Evolutionary conservation across 2,888 invertebrate species (phyloP).

Genomic region (Gari tellinella): DNA sequence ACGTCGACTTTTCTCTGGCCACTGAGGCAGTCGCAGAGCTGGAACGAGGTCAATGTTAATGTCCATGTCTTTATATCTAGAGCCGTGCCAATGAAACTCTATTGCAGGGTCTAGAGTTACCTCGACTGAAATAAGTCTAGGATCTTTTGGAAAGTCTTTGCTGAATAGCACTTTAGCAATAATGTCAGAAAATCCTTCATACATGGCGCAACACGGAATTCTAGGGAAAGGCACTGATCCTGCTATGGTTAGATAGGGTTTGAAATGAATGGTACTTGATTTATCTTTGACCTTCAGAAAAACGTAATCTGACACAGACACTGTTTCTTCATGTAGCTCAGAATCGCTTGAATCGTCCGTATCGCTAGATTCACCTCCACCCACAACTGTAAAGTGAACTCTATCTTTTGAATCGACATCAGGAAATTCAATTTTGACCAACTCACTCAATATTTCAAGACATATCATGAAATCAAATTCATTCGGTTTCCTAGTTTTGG

Average conservation of each 20-base stretch:
- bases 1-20: slow-evolving; percentile 33
- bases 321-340: background rate
- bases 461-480: slow-evolving; percentile 57
- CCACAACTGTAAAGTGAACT: background rate
- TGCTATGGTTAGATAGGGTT: too few species aligned
- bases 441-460: slow-evolving; percentile 34
- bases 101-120: slow-evolving; percentile 40
- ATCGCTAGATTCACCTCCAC: too few species aligned
- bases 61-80: slow-evolving; percentile 39
- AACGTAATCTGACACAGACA: slow-evolving; percentile 43
- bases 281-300: slow-evolving; percentile 20
- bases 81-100: slow-evolving; percentile 37
- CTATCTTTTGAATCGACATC: background rate
- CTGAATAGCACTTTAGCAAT: slow-evolving; percentile 29
- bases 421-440: background rate
- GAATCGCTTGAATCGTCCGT: background rate
- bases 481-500: slow-evolving; percentile 45
- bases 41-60: slow-evolving; percentile 54
- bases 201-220: slow-evolving; percentile 41
- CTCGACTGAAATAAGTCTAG: slow-evolving; percentile 30
- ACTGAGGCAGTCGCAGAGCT: slow-evolving; percentile 34
- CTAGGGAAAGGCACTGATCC: background rate
- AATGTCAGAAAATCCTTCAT: slow-evolving; percentile 26
- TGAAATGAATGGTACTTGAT: too few species aligned
- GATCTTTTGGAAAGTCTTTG: slow-evolving; percentile 37